Conservation (phyloP, 2,888 invertebrate species). For the Quadriops clusia region DNA sequence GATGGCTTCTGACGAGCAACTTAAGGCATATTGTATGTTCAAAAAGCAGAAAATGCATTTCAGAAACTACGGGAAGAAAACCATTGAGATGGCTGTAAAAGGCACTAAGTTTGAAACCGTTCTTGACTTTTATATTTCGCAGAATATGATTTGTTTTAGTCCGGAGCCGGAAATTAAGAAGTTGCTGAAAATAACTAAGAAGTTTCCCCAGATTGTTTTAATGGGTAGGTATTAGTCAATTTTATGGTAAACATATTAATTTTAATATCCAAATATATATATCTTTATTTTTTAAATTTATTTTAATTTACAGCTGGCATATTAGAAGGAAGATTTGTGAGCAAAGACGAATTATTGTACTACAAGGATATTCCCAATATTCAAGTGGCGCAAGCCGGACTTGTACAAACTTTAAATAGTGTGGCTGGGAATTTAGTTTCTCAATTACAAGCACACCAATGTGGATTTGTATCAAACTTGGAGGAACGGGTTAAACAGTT, state of each 20-base stretch:
- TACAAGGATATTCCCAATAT: constrained; percentile 55
- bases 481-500: constrained; percentile 44
- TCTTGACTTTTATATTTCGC: constrained; percentile 50
- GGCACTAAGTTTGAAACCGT: constrained; percentile 57
- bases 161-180: constrained; percentile 48
- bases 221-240: constrained; percentile 43
- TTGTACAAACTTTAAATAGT: constrained; percentile 57
- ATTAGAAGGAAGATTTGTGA: constrained; percentile 55
- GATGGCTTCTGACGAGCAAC: constrained; percentile 51
- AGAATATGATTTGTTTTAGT: constrained; percentile 58
- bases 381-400: constrained; percentile 50
- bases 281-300: constrained; percentile 9
- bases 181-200: constrained; percentile 54
- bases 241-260: too few species aligned
- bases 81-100: constrained; percentile 52
- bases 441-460: constrained; percentile 58
- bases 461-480: constrained; percentile 52
- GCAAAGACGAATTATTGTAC: constrained; percentile 53
- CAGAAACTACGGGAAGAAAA: constrained; percentile 52
- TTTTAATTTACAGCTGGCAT: constrained; percentile 50
- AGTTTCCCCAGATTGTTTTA: constrained; percentile 57
- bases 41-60: constrained; percentile 57
- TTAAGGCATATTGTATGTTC: constrained; percentile 49
- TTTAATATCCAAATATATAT: constrained; percentile 4
- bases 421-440: constrained; percentile 51